These are phyloP conservation scores for Semaprochilodus insignis DNA, from an alignment of 2,797 vertebrate genomes.

Conservation along the genomic window DNA sequence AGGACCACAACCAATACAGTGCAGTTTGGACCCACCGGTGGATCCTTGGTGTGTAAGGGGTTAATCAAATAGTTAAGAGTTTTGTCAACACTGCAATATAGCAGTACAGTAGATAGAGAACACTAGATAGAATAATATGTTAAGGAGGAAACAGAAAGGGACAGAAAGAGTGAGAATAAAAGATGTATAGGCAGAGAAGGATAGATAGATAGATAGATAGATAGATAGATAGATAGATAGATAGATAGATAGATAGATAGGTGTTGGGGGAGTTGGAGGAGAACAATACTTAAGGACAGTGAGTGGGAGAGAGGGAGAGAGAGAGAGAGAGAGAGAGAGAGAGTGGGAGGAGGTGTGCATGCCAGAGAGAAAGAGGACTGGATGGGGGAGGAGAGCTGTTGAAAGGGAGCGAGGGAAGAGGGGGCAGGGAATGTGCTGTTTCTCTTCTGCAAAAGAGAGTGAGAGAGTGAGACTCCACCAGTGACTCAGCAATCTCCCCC, in stretches of 20 bases:
- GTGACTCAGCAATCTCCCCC: conserved; percentile 78
- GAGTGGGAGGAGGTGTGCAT: conserved; percentile 25
- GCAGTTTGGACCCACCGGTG: too few relatives aligned
- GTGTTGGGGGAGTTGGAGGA: neutral
- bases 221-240: too few relatives aligned
- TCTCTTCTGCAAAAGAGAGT: conserved; percentile 47
- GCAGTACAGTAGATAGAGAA: too few relatives aligned
- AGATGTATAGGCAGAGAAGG: neutral
- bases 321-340: conserved; percentile 42
- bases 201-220: too few relatives aligned
- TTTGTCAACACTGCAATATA: too few relatives aligned
- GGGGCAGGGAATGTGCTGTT: conserved; percentile 54
- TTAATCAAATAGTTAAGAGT: too few relatives aligned
- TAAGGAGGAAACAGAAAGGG: neutral
- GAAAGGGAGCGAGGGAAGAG: conserved; percentile 51
- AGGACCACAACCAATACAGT: too few relatives aligned
- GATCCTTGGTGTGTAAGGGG: too few relatives aligned
- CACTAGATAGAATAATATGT: conserved; percentile 4
- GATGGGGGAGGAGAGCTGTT: conserved; percentile 46
- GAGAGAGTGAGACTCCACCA: conserved; percentile 55
- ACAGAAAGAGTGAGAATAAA: conserved; percentile 8
- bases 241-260: conserved; percentile 25
- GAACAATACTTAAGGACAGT: conserved; percentile 10
- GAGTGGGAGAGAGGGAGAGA: conserved; percentile 31
- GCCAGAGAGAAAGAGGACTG: conserved; percentile 53